Conservation (phyloP, 2,888 invertebrate genomes). For the Xiphydria camelus region DNA sequence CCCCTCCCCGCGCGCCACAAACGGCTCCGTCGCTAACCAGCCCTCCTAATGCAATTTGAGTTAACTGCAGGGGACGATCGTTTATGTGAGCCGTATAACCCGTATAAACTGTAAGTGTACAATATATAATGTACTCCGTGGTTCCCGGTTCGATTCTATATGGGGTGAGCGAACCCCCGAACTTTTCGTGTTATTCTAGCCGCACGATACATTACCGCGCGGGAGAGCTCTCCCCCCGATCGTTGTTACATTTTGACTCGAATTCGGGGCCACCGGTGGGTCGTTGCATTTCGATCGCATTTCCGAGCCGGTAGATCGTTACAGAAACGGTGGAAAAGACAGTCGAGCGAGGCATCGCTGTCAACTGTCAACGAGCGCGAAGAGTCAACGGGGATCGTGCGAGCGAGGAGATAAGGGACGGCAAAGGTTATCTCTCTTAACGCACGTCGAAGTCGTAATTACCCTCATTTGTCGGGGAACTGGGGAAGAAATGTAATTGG, state of each 20-base stretch:
- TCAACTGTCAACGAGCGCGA: no score
- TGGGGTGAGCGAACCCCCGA: conserved; percentile 4
- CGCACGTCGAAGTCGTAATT: not conserved
- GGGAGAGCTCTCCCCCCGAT: not conserved
- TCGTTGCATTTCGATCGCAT: no score
- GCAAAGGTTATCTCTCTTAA: not conserved
- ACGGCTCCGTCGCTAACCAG: conserved; percentile 31
- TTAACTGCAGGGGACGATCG: conserved; percentile 47
- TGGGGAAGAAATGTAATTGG: not conserved
- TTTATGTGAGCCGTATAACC: conserved; percentile 27
- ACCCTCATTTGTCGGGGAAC: not conserved
- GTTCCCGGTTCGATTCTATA: conserved; percentile 1
- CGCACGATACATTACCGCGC: conserved; percentile 27
- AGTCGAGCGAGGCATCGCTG: no score
- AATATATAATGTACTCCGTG: conserved; percentile 32
- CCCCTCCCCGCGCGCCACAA: conserved; percentile 35
- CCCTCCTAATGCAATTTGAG: conserved; percentile 51
- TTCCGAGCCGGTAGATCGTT: no score
- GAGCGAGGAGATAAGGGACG: no score
- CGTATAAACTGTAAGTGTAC: conserved; percentile 43
- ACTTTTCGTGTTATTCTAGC: conserved; percentile 31
- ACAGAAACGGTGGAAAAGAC: no score
- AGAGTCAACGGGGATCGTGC: no score
- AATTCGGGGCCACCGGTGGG: no score
- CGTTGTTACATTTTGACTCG: no score